A percentile compares a stretch with the other conserved stretches of the same genome.
Evolutionary conservation across 2,797 vertebrate genomes (phyloP).

Genomic region (Bucorvus abyssinicus): DNA sequence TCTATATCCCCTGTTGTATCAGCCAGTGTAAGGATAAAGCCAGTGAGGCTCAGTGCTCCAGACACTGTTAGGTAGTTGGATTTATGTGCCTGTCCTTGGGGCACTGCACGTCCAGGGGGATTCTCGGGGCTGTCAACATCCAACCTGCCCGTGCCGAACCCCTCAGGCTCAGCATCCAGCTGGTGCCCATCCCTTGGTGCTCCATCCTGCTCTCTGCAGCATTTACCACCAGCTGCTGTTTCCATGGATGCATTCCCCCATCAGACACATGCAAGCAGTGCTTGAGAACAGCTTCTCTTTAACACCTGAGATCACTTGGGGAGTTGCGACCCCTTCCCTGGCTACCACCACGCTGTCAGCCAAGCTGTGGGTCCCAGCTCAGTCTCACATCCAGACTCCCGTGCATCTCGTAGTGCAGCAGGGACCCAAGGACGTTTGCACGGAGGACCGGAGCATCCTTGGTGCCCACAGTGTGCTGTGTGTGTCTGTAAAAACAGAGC

Average conservation of each 20-base stretch:
- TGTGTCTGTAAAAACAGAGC: neutral
- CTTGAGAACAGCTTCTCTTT: neutral
- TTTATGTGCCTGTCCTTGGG: neutral
- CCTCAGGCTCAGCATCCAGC: neutral
- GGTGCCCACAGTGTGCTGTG: neutral
- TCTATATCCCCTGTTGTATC: neutral
- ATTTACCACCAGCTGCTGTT: neutral
- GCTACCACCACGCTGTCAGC: neutral
- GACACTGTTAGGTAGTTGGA: rapidly evolving
- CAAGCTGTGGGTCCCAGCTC: neutral
- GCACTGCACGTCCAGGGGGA: neutral
- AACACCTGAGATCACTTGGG: neutral
- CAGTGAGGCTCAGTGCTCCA: neutral
- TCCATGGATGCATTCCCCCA: neutral
- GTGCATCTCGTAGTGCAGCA: rapidly evolving
- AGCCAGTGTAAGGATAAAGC: neutral
- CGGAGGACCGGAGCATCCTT: neutral
- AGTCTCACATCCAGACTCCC: neutral
- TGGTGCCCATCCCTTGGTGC: neutral
- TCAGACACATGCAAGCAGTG: neutral
- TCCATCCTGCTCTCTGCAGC: neutral
- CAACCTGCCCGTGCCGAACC: neutral
- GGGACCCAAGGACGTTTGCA: neutral
- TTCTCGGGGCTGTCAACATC: neutral
- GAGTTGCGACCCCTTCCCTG: neutral